A percentile compares a stretch with the other conserved stretches of the same genome.
These are phyloP conservation scores for Albula goreensis DNA, from an alignment of 2,113 vertebrate species.

Conservation along the genomic window DNA sequence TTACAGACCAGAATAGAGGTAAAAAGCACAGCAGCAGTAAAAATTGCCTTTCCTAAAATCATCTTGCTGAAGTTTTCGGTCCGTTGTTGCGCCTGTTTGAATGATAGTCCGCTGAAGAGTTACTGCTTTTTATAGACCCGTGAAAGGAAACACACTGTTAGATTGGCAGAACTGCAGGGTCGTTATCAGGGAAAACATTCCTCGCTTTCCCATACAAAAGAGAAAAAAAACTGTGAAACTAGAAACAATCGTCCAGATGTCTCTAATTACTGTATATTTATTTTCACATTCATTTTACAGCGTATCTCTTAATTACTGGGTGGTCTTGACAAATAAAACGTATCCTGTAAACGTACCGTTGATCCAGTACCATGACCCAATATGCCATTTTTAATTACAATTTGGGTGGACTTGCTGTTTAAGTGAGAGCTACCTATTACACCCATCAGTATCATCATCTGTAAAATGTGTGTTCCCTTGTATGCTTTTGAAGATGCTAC, in stretches of 20 bases:
- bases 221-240: neutral
- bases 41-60: neutral
- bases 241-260: neutral
- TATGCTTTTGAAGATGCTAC: too few relatives aligned
- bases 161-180: slow-evolving; percentile 7
- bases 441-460: too few relatives aligned
- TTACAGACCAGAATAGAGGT: slow-evolving; percentile 39
- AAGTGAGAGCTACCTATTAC: too few relatives aligned
- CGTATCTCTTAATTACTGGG: neutral
- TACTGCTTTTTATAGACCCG: slow-evolving; percentile 2
- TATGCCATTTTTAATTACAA: too few relatives aligned
- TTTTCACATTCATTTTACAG: neutral
- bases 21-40: slow-evolving; percentile 27
- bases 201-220: neutral
- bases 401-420: too few relatives aligned
- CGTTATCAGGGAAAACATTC: neutral
- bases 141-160: neutral
- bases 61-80: neutral
- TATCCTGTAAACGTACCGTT: neutral
- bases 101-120: neutral
- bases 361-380: neutral
- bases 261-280: neutral
- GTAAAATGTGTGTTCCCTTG: too few relatives aligned
- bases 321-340: neutral
- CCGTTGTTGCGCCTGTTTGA: neutral